A percentile compares a stretch with the other conserved stretches of the same genome.
Conservation (phyloP, 92 coral and sea anemone species). For the Chrysogorgia sp. region DNA sequence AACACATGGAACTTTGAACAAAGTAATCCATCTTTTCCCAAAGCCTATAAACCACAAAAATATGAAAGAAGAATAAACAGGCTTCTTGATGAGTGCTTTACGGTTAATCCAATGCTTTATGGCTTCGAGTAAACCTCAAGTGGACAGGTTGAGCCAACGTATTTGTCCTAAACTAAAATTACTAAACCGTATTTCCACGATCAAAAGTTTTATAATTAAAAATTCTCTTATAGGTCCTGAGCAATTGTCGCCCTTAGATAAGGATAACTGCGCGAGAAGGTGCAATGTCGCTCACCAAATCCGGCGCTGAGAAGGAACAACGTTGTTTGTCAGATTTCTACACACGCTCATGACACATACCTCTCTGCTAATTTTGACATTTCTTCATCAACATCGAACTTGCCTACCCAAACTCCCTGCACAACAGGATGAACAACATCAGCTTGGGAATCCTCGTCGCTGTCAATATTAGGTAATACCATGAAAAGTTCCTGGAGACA, state of each 20-base stretch:
- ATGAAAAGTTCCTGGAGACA: conserved; percentile 67
- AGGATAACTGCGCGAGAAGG: too few relatives aligned
- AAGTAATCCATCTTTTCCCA: conserved; percentile 73
- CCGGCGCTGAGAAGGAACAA: too few relatives aligned
- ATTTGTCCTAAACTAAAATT: too few relatives aligned
- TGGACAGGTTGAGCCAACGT: too few relatives aligned
- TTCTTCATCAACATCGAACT: conserved; percentile 88
- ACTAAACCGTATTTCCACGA: too few relatives aligned
- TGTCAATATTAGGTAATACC: conserved; percentile 69
- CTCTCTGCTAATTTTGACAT: conserved; percentile 78
- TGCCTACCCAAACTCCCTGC: conserved; percentile 77
- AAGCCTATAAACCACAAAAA: conserved; percentile 53
- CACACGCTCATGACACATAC: conserved; percentile 34
- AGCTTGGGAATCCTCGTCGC: conserved; percentile 66
- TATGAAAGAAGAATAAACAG: neutral
- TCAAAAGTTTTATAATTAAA: too few relatives aligned
- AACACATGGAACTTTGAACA: conserved; percentile 73
- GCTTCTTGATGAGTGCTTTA: neutral
- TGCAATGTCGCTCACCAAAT: too few relatives aligned
- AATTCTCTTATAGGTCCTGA: too few relatives aligned
- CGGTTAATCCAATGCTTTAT: too few relatives aligned
- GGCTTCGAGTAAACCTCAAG: too few relatives aligned
- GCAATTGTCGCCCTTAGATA: too few relatives aligned
- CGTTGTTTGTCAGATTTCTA: neutral
- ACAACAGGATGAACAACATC: conserved; percentile 52